phyloP scores from a whole-genome alignment of 2,888 invertebrate species.

The Leistus spinibarbis region DNA sequence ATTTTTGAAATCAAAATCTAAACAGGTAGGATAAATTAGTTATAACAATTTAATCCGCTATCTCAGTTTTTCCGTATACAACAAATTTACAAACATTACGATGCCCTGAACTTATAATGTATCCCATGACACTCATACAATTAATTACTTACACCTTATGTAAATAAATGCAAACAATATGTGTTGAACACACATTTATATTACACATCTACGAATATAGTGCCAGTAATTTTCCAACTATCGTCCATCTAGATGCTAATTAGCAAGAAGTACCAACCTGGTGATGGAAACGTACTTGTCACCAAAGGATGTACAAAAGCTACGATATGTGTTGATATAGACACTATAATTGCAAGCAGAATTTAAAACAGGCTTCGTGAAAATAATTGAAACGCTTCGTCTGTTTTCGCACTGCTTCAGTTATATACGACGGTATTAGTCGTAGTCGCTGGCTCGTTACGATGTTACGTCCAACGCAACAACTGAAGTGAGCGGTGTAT shows the following conservation, averaged over 20 bases:
- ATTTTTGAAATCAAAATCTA: no score
- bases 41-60: no score
- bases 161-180: neutral
- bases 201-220: no score
- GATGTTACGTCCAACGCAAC: constrained; percentile 18
- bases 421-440: no score
- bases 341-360: neutral
- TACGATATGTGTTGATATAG: neutral
- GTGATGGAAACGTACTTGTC: neutral
- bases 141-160: no score
- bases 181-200: no score
- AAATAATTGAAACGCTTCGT: neutral
- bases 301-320: neutral
- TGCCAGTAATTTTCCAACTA: neutral
- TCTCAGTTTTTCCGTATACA: no score
- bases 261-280: constrained; percentile 2
- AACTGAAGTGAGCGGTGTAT: constrained; percentile 26
- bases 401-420: neutral
- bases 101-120: no score
- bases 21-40: no score
- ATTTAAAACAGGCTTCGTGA: neutral
- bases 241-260: constrained; percentile 6
- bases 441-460: constrained; percentile 19
- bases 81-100: no score
- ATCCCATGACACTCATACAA: no score